These are phyloP conservation scores for Poeciliopsis prolifica DNA, from an alignment of 2,113 vertebrate genomes.

Conservation along the genomic window DNA sequence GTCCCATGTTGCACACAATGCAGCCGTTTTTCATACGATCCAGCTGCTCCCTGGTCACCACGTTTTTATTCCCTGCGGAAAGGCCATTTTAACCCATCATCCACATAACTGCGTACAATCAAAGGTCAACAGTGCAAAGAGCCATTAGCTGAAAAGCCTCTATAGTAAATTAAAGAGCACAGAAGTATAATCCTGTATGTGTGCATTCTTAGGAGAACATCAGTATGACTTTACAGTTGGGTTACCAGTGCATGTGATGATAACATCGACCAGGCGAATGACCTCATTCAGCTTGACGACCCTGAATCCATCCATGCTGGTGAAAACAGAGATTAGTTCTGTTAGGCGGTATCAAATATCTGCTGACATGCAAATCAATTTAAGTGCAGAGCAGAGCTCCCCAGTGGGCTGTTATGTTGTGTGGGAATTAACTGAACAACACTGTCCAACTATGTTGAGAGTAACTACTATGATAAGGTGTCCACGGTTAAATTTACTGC, in stretches of 20 bases:
- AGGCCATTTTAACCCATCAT: neutral
- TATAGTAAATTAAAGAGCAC: conserved; percentile 5
- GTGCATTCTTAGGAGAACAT: neutral
- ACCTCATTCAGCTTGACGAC: conserved; percentile 97
- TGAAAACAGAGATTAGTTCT: conserved; percentile 23
- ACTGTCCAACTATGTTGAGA: no score
- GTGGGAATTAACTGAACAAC: no score
- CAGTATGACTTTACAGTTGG: neutral
- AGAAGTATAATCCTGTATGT: conserved; percentile 1
- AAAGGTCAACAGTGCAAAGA: neutral
- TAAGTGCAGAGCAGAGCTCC: neutral
- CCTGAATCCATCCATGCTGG: conserved; percentile 97
- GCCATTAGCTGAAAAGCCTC: neutral
- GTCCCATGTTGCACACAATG: conserved; percentile 99
- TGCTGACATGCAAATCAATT: conserved; percentile 9
- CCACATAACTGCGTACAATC: neutral
- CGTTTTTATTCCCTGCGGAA: conserved; percentile 94
- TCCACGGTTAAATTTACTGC: no score
- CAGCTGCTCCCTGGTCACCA: conserved; percentile 95
- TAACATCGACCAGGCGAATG: conserved; percentile 93
- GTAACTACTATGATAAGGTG: no score
- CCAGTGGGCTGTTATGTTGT: no score
- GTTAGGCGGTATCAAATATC: neutral
- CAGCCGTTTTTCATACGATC: conserved; percentile 98
- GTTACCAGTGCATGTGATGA: conserved; percentile 98